Percentiles rank a stretch among this genome's conserved stretches.
Evolutionary conservation across 2,888 invertebrate genomes (phyloP).

Genomic region (Drosophila pegasa): DNA sequence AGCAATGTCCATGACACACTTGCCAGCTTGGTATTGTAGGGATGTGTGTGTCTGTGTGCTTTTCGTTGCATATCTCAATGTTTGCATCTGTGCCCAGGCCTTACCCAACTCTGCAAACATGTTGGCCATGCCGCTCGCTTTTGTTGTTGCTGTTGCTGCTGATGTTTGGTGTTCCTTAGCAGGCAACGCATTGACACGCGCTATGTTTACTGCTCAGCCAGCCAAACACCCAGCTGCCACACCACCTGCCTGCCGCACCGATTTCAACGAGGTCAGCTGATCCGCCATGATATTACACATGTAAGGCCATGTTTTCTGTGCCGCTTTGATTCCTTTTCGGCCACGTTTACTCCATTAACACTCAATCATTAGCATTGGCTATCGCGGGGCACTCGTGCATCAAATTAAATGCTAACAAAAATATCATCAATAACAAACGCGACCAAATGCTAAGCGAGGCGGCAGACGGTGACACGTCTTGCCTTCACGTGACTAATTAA

Average conservation of each 20-base stretch:
- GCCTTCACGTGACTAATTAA: slow-evolving; percentile 66
- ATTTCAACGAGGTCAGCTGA: slow-evolving; percentile 61
- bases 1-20: slow-evolving; percentile 76
- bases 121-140: slow-evolving; percentile 32
- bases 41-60: slow-evolving; percentile 35
- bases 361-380: slow-evolving; percentile 68
- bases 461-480: slow-evolving; percentile 34
- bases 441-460: slow-evolving; percentile 44
- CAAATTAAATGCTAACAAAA: slow-evolving; percentile 66
- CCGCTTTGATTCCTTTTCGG: slow-evolving; percentile 46
- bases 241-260: neutral
- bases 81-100: slow-evolving; percentile 67
- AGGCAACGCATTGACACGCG: slow-evolving; percentile 69
- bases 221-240: neutral
- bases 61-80: slow-evolving; percentile 74
- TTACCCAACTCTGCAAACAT: slow-evolving; percentile 57
- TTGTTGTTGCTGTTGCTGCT: slow-evolving; percentile 14
- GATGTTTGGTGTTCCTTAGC: slow-evolving; percentile 23
- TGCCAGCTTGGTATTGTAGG: slow-evolving; percentile 38
- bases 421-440: slow-evolving; percentile 71
- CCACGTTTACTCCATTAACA: slow-evolving; percentile 74
- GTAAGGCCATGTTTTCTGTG: slow-evolving; percentile 26
- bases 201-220: slow-evolving; percentile 49
- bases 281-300: slow-evolving; percentile 44
- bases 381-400: slow-evolving; percentile 67